These are phyloP conservation scores for Euura saliciscinereae DNA, from an alignment of 1,140 invertebrate genomes.

Conservation along the genomic window DNA sequence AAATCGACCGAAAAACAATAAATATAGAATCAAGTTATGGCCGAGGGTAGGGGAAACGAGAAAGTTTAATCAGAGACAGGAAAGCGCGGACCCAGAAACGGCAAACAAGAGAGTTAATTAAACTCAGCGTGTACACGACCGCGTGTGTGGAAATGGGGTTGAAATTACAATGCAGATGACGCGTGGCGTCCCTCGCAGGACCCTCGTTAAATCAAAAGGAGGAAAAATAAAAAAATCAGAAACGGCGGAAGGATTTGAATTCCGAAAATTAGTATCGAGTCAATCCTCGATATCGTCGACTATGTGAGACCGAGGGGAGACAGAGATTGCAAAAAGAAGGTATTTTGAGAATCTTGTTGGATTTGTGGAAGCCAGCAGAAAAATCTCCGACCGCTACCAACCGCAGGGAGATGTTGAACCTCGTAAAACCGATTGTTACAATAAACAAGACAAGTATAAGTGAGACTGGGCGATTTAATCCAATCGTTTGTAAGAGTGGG, in stretches of 20 bases:
- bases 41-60: background rate
- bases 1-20: too few species aligned
- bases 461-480: background rate
- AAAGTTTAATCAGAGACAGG: conserved; percentile 30
- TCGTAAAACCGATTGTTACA: background rate
- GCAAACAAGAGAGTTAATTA: conserved; percentile 47
- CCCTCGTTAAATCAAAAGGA: background rate
- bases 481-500: too few species aligned
- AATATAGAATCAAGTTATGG: too few species aligned
- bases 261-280: too few species aligned
- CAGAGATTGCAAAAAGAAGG: too few species aligned
- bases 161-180: conserved; percentile 14
- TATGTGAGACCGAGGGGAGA: too few species aligned
- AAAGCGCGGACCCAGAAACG: conserved; percentile 19
- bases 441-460: background rate
- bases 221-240: background rate
- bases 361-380: background rate
- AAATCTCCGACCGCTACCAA: background rate
- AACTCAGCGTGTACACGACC: conserved; percentile 20
- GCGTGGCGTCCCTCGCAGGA: too few species aligned
- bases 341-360: background rate
- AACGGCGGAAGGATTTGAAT: too few species aligned
- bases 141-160: conserved; percentile 8
- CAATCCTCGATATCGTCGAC: too few species aligned
- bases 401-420: background rate